A percentile compares a stretch with the other conserved stretches of the same genome.
Evolutionary conservation across 2,888 invertebrate genomes (phyloP).

Genomic region (Melinaea menophilus): DNA sequence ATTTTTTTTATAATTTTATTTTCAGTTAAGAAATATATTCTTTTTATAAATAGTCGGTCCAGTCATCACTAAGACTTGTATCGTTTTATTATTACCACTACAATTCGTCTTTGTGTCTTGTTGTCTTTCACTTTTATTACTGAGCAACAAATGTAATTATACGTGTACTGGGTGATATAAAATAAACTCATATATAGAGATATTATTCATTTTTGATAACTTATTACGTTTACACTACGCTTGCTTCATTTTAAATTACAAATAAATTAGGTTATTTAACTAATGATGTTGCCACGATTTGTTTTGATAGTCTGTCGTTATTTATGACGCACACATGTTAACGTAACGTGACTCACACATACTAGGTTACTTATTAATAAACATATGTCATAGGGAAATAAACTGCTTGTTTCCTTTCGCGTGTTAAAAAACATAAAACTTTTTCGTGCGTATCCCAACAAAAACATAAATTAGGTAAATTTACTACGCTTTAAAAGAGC

Average conservation of each 20-base stretch:
- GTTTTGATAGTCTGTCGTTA: conserved; percentile 54
- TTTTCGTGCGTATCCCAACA: conserved; percentile 73
- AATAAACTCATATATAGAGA: no score
- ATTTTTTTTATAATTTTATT: no score
- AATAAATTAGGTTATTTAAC: conserved; percentile 43
- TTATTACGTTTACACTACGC: conserved; percentile 29
- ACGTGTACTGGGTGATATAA: no score
- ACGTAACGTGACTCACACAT: conserved; percentile 56
- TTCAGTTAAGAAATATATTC: no score
- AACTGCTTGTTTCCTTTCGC: conserved; percentile 72
- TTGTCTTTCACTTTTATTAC: no score
- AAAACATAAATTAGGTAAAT: conserved; percentile 76
- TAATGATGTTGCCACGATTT: conserved; percentile 48
- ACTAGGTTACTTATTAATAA: conserved; percentile 63
- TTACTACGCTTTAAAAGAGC: conserved; percentile 66
- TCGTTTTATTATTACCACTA: no score
- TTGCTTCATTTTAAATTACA: conserved; percentile 37
- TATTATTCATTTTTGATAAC: conserved; percentile 3
- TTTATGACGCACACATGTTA: conserved; percentile 52
- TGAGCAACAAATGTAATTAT: no score
- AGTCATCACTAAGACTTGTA: no score
- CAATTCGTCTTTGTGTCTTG: no score
- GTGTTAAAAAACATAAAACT: conserved; percentile 72
- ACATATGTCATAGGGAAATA: conserved; percentile 57
- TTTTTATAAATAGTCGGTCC: no score